A percentile compares a stretch with the other conserved stretches of the same genome.
Conservation (phyloP, 1,140 invertebrate species). For the Maconellicoccus hirsutus region DNA sequence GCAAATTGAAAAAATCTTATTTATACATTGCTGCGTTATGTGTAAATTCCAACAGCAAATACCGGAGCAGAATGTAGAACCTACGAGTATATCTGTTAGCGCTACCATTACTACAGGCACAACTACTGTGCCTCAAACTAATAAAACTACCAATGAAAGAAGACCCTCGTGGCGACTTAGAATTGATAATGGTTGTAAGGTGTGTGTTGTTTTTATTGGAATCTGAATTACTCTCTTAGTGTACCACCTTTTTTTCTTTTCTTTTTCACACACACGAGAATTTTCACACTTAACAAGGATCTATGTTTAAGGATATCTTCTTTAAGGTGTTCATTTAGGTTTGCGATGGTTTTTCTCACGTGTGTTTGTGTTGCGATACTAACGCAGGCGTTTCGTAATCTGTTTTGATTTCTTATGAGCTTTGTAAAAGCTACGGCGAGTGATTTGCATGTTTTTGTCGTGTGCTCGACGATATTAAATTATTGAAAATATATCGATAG, state of each 20-base stretch:
- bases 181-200: slow-evolving; percentile 79
- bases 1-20: background rate
- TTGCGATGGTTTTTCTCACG: too few relatives aligned
- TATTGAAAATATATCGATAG: too few relatives aligned
- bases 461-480: too few relatives aligned
- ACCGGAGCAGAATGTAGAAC: background rate
- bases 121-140: slow-evolving; percentile 5
- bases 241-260: background rate
- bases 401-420: too few relatives aligned
- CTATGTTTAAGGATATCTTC: too few relatives aligned
- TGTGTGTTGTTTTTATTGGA: slow-evolving; percentile 42
- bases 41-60: background rate
- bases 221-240: slow-evolving; percentile 1
- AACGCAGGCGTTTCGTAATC: too few relatives aligned
- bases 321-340: too few relatives aligned
- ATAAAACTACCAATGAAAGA: slow-evolving; percentile 42
- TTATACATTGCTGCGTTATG: background rate
- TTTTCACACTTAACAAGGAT: too few relatives aligned
- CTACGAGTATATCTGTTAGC: background rate
- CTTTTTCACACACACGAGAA: too few relatives aligned
- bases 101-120: slow-evolving; percentile 15
- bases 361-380: too few relatives aligned
- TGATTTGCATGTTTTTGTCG: too few relatives aligned
- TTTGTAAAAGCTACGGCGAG: too few relatives aligned
- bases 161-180: slow-evolving; percentile 80